These are phyloP conservation scores for Drosophila pachea DNA, from an alignment of 1,140 invertebrate species.

Conservation along the genomic window DNA sequence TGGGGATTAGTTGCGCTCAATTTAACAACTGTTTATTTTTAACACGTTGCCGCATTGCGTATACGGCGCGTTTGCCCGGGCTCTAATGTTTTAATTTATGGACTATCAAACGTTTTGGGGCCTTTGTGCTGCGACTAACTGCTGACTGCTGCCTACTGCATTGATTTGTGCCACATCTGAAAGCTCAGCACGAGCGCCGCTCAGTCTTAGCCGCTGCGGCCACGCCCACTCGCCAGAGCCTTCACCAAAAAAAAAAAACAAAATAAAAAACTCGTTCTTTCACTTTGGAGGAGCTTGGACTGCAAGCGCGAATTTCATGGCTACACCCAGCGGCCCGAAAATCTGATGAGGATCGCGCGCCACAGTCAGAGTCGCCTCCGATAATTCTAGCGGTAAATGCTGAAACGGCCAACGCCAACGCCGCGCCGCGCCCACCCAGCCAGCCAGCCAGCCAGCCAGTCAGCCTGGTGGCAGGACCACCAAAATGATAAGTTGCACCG, in stretches of 20 bases:
- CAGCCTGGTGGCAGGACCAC: conserved; percentile 61
- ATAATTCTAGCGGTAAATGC: conserved; percentile 71
- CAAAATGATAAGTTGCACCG: conserved; percentile 59
- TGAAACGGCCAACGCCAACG: conserved; percentile 55
- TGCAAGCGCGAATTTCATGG: conserved; percentile 78
- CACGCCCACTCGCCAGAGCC: conserved; percentile 13
- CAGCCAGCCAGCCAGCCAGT: conserved; percentile 34
- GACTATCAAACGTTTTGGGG: conserved; percentile 61
- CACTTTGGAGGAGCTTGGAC: conserved; percentile 50
- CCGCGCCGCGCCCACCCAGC: conserved; percentile 59
- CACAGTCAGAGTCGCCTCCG: neutral
- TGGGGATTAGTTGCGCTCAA: conserved; percentile 67
- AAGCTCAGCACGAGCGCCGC: no score
- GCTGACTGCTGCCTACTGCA: conserved; percentile 59
- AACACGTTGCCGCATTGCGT: conserved; percentile 63
- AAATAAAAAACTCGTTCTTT: conserved; percentile 65
- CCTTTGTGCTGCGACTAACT: conserved; percentile 39
- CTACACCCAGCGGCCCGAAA: conserved; percentile 60
- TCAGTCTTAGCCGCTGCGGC: neutral
- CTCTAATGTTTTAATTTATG: conserved; percentile 70
- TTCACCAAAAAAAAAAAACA: neutral
- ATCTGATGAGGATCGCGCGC: conserved; percentile 56
- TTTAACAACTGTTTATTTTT: conserved; percentile 75
- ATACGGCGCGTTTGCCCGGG: conserved; percentile 49
- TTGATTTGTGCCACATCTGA: conserved; percentile 61